Evolutionary conservation across 2,797 vertebrate genomes (phyloP).

Genomic region (Phataginus tetradactyla): DNA sequence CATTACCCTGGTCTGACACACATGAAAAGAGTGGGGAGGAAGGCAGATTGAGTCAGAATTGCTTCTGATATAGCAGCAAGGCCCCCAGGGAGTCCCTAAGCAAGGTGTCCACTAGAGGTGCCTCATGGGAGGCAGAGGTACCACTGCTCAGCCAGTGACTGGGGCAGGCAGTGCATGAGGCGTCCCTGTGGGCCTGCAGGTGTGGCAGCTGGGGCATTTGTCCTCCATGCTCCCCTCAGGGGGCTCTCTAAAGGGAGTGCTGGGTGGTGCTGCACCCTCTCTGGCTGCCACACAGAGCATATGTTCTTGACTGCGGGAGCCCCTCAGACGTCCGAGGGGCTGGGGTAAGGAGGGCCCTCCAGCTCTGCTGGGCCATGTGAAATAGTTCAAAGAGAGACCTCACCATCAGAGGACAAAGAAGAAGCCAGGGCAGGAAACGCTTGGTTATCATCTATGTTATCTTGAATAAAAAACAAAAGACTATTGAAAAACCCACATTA

Average conservation of each 20-base stretch:
- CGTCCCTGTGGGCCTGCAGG: not conserved
- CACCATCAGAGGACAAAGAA: not conserved
- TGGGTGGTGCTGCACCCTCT: too few relatives aligned
- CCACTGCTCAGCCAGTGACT: not conserved
- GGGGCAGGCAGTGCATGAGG: not conserved
- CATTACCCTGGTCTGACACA: not conserved
- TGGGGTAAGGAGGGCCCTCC: not conserved
- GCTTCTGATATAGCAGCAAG: not conserved
- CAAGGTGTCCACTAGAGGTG: not conserved
- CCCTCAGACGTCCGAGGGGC: not conserved
- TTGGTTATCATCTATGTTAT: not conserved
- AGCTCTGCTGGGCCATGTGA: not conserved
- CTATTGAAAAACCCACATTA: not conserved
- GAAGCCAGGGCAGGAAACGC: not conserved
- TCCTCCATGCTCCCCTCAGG: too few relatives aligned
- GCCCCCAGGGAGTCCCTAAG: not conserved
- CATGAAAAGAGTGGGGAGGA: not conserved
- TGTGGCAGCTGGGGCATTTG: not conserved
- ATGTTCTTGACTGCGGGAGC: not conserved
- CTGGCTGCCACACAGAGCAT: not conserved
- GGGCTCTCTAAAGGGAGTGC: not conserved
- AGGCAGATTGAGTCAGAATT: not conserved
- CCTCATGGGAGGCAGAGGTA: not conserved
- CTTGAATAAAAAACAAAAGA: conserved; percentile 20
- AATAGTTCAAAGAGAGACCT: not conserved